phyloP scores from a whole-genome alignment of 2,113 vertebrate species.

The Numida meleagris region DNA sequence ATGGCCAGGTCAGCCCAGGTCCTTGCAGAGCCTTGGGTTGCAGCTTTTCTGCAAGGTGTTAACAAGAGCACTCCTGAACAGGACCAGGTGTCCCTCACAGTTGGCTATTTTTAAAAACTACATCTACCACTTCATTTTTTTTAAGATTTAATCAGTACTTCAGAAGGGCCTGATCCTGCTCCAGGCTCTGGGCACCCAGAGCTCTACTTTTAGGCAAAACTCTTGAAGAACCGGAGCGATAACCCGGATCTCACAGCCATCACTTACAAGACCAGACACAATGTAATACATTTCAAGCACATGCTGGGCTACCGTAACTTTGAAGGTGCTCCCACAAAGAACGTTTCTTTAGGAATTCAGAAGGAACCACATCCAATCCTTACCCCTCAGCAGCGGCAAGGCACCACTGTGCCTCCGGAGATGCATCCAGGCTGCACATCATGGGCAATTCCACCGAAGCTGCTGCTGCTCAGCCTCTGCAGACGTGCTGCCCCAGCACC shows the following conservation, averaged over 20 bases:
- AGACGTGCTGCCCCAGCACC: fast-evolving
- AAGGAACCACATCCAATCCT: too few relatives aligned
- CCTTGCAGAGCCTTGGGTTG: not conserved
- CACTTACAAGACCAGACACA: not conserved
- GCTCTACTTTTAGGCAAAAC: not conserved
- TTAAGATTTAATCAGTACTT: not conserved
- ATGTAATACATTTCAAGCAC: not conserved
- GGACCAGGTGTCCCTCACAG: not conserved
- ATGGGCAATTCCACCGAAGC: not conserved
- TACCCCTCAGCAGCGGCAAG: not conserved
- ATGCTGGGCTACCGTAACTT: not conserved
- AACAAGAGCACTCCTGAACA: not conserved
- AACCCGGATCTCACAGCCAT: not conserved
- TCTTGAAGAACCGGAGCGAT: not conserved
- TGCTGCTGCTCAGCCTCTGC: not conserved
- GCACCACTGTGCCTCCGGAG: not conserved
- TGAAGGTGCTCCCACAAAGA: not conserved
- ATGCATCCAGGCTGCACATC: not conserved
- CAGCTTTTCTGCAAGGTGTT: not conserved
- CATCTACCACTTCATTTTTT: not conserved
- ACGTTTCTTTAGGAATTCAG: not conserved
- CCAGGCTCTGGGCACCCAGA: not conserved
- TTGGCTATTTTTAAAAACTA: not conserved
- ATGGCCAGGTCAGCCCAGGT: not conserved
- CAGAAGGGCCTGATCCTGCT: not conserved